Base-by-base conservation (phyloP, 2,888 invertebrate genomes). In the Ferdinandea cuprea region DNA sequence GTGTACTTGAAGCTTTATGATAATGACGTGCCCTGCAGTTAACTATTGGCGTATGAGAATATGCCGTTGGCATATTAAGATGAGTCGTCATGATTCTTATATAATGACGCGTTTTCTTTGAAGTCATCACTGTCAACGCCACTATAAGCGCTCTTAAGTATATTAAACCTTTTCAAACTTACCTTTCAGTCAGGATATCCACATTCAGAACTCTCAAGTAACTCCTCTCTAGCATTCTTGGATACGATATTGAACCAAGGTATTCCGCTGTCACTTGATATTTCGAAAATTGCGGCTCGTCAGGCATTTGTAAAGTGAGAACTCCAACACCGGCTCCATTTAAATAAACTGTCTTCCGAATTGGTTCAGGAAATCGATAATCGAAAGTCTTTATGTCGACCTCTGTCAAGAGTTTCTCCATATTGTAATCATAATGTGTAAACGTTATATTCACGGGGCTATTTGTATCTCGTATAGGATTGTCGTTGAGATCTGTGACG, bases 401-500 rank as follows among this genome's bases (percentile, higher is more conserved):
- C 9, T 5, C 11, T 4, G 3, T 8, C 5, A 3, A 7, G 8
- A 46, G 19, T 2, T 11, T 21, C 9, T 46, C 11, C 17, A 11
- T 21, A 19, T 46, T 46, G 11, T 21, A 40, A 6, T 6, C 15
- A 8, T 15, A 40, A 7, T 13, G 6, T 4, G 13, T 0, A 19
- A 46, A 19, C 21, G 35, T 48, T 8, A 76, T 59, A 11, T 15
- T 42, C 1, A 95, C 92, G 5, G 92, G 91, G 80, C 92, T 92
- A 19, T 90, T 91, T 21, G 91, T 91, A 76, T 93, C 92, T 77
- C 91, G 89, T 5, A 95, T 92, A 0, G 94, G 94, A 8, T 92
- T 91, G 30, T 93, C 94, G 89, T 95, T 94, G 87, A 95, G 94
- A 86, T 94, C 93, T 0, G 93, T 91, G 0, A 95, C 91, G 92